These are phyloP conservation scores for Rhea americana DNA, from an alignment of 2,113 vertebrate genomes.

Conservation along the genomic window DNA sequence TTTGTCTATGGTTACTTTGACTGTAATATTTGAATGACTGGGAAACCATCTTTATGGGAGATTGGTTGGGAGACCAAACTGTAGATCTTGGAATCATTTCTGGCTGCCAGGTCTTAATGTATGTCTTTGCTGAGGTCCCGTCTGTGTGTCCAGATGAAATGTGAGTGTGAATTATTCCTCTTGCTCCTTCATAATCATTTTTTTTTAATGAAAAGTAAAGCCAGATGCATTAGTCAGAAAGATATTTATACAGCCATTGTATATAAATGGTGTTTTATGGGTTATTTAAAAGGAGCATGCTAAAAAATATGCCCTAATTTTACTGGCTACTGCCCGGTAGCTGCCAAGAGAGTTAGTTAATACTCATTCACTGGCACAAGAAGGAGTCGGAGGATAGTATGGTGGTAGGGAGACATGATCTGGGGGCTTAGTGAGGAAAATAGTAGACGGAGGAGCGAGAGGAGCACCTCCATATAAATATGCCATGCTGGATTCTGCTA, in stretches of 20 bases:
- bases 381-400: background rate
- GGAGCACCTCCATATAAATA: background rate
- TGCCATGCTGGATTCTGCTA: background rate
- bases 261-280: background rate
- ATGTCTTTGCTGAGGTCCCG: background rate
- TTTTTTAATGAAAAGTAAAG: background rate
- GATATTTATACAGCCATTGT: background rate
- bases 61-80: background rate
- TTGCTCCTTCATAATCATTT: background rate
- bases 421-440: background rate
- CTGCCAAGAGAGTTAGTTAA: background rate
- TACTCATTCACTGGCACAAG: background rate
- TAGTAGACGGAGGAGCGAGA: background rate
- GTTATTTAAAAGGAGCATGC: background rate
- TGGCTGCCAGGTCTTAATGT: background rate
- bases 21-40: background rate
- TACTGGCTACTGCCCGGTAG: background rate
- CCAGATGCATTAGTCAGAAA: background rate
- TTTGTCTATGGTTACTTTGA: background rate
- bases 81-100: background rate
- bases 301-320: background rate
- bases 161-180: background rate
- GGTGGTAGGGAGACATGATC: background rate
- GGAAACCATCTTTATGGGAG: fast-evolving
- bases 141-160: background rate